A percentile compares a stretch with the other conserved stretches of the same genome.
Conservation (phyloP, 1,140 invertebrate species). For the Drosophila novamexicana region DNA sequence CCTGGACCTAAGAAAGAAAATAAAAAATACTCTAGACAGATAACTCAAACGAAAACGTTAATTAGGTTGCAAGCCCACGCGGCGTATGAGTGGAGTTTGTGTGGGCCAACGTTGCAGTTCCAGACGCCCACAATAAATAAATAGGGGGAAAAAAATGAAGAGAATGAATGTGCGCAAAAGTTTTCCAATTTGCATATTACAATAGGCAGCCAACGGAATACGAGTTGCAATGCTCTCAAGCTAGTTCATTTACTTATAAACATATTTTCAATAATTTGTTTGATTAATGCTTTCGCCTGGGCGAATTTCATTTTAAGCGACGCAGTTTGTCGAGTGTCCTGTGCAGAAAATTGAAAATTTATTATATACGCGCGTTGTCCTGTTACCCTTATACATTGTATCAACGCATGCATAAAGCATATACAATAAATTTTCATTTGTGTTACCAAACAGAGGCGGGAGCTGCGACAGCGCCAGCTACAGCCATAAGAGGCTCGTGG, state of each 20-base stretch:
- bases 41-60: conserved; percentile 22
- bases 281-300: conserved; percentile 20
- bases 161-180: conserved; percentile 10
- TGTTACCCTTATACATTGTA: conserved; percentile 49
- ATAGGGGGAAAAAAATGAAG: background rate
- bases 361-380: conserved; percentile 21
- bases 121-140: background rate
- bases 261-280: conserved; percentile 10
- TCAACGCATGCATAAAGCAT: conserved; percentile 70
- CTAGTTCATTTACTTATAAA: background rate
- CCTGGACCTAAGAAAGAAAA: background rate
- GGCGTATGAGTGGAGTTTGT: conserved; percentile 32
- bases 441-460: conserved; percentile 59
- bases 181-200: conserved; percentile 46
- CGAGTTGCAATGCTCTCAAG: background rate
- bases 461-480: conserved; percentile 11
- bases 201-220: conserved; percentile 11
- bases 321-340: conserved; percentile 45
- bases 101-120: conserved; percentile 7
- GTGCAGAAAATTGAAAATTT: conserved; percentile 56
- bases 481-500: conserved; percentile 26
- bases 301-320: conserved; percentile 32
- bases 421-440: conserved; percentile 79
- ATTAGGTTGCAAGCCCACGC: conserved; percentile 36
- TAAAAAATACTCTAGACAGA: background rate